These are phyloP conservation scores for Napeogenes inachia DNA, from an alignment of 2,888 invertebrate species.

Conservation along the genomic window DNA sequence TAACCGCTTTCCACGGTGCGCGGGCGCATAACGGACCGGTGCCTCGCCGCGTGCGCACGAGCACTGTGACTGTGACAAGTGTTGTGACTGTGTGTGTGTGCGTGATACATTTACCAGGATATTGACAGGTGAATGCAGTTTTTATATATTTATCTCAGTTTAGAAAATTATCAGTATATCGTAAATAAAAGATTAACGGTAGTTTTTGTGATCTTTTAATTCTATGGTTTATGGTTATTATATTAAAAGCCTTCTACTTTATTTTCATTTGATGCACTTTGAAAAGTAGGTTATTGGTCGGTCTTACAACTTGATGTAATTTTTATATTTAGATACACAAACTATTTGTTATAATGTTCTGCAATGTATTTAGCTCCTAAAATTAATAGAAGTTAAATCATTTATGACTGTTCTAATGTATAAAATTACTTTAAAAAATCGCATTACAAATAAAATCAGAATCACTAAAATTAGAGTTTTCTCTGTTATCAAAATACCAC, in stretches of 20 bases:
- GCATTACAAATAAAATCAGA: too few relatives aligned
- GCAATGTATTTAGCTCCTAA: too few relatives aligned
- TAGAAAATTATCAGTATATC: neutral
- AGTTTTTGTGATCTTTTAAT: too few relatives aligned
- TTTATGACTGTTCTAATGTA: too few relatives aligned
- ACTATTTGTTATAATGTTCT: too few relatives aligned
- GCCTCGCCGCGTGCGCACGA: slow-evolving; percentile 44
- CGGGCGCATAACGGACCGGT: slow-evolving; percentile 62
- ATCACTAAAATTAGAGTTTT: too few relatives aligned
- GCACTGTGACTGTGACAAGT: slow-evolving; percentile 33
- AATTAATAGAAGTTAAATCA: too few relatives aligned
- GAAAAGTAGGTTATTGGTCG: neutral
- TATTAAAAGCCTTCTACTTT: neutral
- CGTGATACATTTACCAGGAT: slow-evolving; percentile 23
- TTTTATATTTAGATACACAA: neutral
- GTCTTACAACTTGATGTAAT: neutral
- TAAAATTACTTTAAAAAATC: too few relatives aligned
- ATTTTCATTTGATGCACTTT: slow-evolving; percentile 2
- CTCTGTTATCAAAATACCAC: too few relatives aligned
- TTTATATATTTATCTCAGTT: slow-evolving; percentile 4
- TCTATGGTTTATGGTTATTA: slow-evolving; percentile 4
- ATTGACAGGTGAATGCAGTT: slow-evolving; percentile 14
- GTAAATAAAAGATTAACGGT: too few relatives aligned
- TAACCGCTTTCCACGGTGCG: slow-evolving; percentile 56
- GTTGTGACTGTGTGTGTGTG: slow-evolving; percentile 27